Percentiles rank a stretch among this genome's conserved stretches.
phyloP scores from a whole-genome alignment of 1,140 invertebrate genomes.

The Heliconius congener region DNA sequence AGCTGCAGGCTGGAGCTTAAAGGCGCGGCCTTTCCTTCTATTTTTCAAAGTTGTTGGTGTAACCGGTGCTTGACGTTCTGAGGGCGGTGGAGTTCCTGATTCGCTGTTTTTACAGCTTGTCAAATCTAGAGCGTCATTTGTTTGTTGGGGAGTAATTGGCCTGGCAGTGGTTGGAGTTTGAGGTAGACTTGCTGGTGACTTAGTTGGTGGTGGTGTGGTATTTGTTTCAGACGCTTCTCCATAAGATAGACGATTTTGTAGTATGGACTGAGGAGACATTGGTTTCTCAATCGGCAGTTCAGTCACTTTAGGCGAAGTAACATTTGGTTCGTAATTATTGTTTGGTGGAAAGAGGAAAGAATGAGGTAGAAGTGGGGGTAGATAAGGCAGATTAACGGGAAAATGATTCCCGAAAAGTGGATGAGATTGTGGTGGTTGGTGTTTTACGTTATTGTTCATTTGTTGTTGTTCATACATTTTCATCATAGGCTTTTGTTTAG shows the following conservation, averaged over 20 bases:
- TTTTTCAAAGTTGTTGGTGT: conserved; percentile 82
- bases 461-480: conserved; percentile 64
- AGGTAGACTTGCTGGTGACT: conserved; percentile 62
- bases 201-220: conserved; percentile 50
- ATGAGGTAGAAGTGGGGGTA: conserved; percentile 70
- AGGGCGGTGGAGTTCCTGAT: conserved; percentile 60
- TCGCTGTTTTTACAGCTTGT: conserved; percentile 79
- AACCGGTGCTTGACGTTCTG: conserved; percentile 49
- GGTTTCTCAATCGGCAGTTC: conserved; percentile 51
- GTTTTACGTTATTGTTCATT: conserved; percentile 47
- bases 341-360: conserved; percentile 76
- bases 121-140: conserved; percentile 82
- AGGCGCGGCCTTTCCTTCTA: conserved; percentile 90
- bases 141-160: conserved; percentile 52
- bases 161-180: conserved; percentile 56
- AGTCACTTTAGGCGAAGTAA: conserved; percentile 49
- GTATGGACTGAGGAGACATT: conserved; percentile 57
- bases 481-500: conserved; percentile 84
- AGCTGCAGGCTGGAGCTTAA: conserved; percentile 86
- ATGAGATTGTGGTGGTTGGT: conserved; percentile 61
- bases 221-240: conserved; percentile 50
- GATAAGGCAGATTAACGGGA: conserved; percentile 71
- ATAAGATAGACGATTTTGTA: conserved; percentile 67
- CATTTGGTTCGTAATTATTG: conserved; percentile 70
- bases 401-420: conserved; percentile 74